phyloP scores from a whole-genome alignment of 1,140 invertebrate species.

The Bradysia coprophila region DNA sequence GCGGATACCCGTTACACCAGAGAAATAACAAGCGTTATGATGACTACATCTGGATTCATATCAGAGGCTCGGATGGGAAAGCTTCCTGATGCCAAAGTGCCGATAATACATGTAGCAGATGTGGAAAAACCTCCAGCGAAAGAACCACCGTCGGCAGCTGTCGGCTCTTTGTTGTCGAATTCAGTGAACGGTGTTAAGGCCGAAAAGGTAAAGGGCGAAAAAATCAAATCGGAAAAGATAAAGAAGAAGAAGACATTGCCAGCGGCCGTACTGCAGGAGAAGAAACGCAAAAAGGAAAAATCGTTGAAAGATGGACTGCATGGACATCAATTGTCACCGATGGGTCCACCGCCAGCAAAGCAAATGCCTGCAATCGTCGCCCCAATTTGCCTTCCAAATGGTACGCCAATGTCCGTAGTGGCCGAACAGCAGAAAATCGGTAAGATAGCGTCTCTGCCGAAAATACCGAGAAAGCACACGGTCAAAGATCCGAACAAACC shows the following conservation, averaged over 20 bases:
- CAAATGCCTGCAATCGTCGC: not conserved
- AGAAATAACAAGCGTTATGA: conserved; percentile 87
- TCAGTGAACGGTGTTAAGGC: no score
- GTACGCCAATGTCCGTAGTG: not conserved
- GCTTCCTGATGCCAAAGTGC: conserved; percentile 67
- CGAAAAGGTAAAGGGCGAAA: no score
- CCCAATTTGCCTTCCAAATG: not conserved
- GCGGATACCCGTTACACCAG: conserved; percentile 37
- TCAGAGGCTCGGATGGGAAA: conserved; percentile 83
- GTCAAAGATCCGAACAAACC: no score
- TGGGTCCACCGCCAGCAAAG: not conserved
- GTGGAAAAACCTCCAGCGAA: not conserved
- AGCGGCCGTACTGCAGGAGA: conserved; percentile 22
- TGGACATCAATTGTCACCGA: not conserved
- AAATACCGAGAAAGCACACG: no score
- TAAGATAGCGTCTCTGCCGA: no score
- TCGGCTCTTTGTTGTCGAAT: no score
- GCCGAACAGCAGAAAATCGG: conserved; percentile 3
- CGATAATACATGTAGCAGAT: conserved; percentile 27
- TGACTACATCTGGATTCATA: conserved; percentile 85
- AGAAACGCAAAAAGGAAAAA: conserved; percentile 36
- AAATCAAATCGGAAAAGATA: not conserved
- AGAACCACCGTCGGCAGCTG: not conserved
- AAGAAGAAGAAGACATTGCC: not conserved
- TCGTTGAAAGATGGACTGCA: conserved; percentile 25